These are phyloP conservation scores for Semaprochilodus insignis DNA, from an alignment of 2,797 vertebrate species.

Conservation along the genomic window DNA sequence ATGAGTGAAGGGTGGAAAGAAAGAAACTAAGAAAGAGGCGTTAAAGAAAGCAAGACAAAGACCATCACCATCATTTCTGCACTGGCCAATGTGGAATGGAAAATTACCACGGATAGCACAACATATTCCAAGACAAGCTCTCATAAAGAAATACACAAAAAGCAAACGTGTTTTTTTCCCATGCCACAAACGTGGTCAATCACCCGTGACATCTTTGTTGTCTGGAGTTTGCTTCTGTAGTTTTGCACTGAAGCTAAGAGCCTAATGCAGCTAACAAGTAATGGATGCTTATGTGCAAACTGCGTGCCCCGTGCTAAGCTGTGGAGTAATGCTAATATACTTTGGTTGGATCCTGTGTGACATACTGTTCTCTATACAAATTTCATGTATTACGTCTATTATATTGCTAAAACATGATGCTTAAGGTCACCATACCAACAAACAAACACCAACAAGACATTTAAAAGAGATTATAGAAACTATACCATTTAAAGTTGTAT, in stretches of 20 bases:
- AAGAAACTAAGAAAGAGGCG: slow-evolving; percentile 34
- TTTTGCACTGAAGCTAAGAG: background rate
- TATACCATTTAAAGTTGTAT: too few species aligned
- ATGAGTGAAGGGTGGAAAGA: slow-evolving; percentile 43
- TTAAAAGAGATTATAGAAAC: too few species aligned
- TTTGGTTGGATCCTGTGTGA: background rate
- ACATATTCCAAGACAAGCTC: slow-evolving; percentile 23
- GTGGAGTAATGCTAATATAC: background rate
- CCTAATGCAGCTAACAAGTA: background rate
- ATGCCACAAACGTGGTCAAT: background rate
- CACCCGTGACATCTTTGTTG: background rate
- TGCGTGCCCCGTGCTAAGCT: background rate
- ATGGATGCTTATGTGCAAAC: background rate
- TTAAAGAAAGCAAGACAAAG: slow-evolving; percentile 39
- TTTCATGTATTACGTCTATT: too few species aligned
- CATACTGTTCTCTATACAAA: too few species aligned
- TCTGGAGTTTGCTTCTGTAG: background rate
- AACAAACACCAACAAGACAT: too few species aligned
- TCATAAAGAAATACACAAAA: background rate
- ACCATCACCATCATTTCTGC: slow-evolving; percentile 28
- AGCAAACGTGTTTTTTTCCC: background rate
- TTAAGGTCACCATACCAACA: too few species aligned
- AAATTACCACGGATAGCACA: slow-evolving; percentile 44
- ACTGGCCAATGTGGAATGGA: slow-evolving; percentile 40
- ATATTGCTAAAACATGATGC: too few species aligned